Base-by-base conservation (phyloP, 2,888 invertebrate species). In the Asteroscopus sphinx region DNA sequence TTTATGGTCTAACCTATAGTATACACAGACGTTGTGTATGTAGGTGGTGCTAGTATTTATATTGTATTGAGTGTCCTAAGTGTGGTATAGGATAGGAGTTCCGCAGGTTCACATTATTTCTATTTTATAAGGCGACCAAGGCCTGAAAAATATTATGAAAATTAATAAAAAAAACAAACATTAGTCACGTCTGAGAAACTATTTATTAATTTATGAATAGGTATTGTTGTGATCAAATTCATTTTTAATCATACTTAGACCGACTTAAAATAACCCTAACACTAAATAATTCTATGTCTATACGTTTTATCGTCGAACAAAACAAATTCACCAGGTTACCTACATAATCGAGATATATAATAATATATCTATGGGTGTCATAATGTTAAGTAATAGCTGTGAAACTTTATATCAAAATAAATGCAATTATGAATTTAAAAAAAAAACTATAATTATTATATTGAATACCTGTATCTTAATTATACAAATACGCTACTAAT, bases 141-240 rank as follows among this genome's bases (percentile, higher is more conserved):
- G 21, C 3, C 3, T 4, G 1, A 21, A 21, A 21, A 21, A 1
- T 3, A 39, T 21, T n/a, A n/a, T 3, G 0, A 16, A 37, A 54
- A 49, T 41, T 48, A 49, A 15, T 48, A 49, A 15, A 60, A 47
- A 66, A 39, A 28, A 1, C 32, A 32, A 25, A 21, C 7, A 40
- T 51, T 49, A 33, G 41, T 33, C 26, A 41, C n/a, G 35, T 54
- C 39, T 33, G 35, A 33, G n/a, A 49, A 26, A 46, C 44, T 45
- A 61, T 49, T 71, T 65, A 65, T 48, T 66, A 28, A 48, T 48
- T 44, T 65, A 55, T 41, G 30, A 64, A 45, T 65, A n/a, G n/a
- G n/a, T n/a, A 66, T 8, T 15, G n/a, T 28, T 52, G 66, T 66
- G 52, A 58, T 52, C 51, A 58, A 42, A 47, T 44, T 40, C 25